Conservation (phyloP, 37 sponge, comb jelly and placozoan species). For the Axinella damicornis region DNA sequence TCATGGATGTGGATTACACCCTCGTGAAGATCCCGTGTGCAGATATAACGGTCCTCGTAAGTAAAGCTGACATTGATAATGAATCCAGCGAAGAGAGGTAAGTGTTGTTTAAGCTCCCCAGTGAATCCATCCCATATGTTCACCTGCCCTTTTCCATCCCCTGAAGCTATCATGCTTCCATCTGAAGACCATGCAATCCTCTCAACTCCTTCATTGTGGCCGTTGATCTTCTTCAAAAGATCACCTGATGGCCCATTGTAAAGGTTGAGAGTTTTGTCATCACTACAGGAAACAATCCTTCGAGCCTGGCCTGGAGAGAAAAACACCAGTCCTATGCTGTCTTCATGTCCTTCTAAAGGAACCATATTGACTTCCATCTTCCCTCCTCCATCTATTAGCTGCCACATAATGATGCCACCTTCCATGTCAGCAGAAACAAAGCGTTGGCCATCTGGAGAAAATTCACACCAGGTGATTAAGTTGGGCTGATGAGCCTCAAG, state of each 20-base stretch:
- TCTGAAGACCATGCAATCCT: constrained; percentile 11
- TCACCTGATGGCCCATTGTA: constrained; percentile 27
- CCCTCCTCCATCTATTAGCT: background rate
- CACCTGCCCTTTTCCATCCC: constrained; percentile 21
- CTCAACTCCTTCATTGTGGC: constrained; percentile 8
- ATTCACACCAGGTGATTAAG: constrained; percentile 19
- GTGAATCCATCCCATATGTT: constrained; percentile 52
- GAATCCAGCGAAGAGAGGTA: no score
- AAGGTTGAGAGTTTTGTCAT: constrained; percentile 5
- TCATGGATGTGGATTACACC: no score
- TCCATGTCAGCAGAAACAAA: constrained; percentile 58
- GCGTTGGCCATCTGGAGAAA: constrained; percentile 8
- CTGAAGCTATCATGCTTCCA: constrained; percentile 31
- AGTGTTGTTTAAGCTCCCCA: constrained; percentile 9
- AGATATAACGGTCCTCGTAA: no score
- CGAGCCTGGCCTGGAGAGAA: background rate
- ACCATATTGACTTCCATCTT: background rate
- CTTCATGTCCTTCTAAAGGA: background rate
- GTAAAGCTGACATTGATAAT: no score
- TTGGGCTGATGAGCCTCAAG: constrained; percentile 5
- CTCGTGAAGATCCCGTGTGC: no score
- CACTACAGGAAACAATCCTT: constrained; percentile 24
- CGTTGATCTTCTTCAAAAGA: constrained; percentile 5
- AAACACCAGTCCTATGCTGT: constrained; percentile 4
- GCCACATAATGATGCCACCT: constrained; percentile 34